Base-by-base conservation (phyloP, 2,797 vertebrate genomes). In the Oophaga sylvatica region DNA sequence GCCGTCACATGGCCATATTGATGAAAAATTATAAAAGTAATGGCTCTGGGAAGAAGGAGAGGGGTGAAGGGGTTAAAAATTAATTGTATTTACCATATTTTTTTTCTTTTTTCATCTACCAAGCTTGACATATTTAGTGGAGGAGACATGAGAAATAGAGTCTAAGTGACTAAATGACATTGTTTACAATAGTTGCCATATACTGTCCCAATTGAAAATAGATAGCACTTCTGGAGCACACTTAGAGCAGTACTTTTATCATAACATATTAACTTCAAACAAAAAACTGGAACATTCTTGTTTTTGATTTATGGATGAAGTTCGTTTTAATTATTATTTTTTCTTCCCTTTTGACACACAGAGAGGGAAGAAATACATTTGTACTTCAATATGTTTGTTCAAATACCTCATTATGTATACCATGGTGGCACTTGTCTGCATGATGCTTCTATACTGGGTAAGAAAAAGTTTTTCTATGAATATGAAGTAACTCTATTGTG, bases 321-420 rank as follows among this genome's bases (percentile, higher is more conserved):
- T 15, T 15, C 3, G 57, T 17, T 59, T 71, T 71, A 35, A 35
- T 71, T 0, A 16, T 79, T 8, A 48, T 60, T 41, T 31, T 63
- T 76, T 29, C 29, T 53, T 53, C 20, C 20, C 2, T 3, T 10
- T 76, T 91, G 82, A 83, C 79, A 53, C 88, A 90, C 90, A 94
- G 93, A 90, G 94, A 95, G 92, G 93, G 94, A 45, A 85, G 91
- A 63, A 94, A 93, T 85, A 90, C 93, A 81, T 90, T 95, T 31
- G 93, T 83, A 90, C 93, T 84, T 93, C 93, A 29, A 94, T 95
- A 0, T 90, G 92, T 0, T 90, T 94, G 20, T 94, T 94, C 87
- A 95, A 94, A 87, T 94, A 94, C 31, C 89, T 94, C 86, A 91
- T 91, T 73, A 90, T 95, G 82, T 94, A 93, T 0, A 90, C 90